A percentile compares a stretch with the other conserved stretches of the same genome.
phyloP scores from a whole-genome alignment of 2,888 invertebrate genomes.

The Oxystoma pomonae region DNA sequence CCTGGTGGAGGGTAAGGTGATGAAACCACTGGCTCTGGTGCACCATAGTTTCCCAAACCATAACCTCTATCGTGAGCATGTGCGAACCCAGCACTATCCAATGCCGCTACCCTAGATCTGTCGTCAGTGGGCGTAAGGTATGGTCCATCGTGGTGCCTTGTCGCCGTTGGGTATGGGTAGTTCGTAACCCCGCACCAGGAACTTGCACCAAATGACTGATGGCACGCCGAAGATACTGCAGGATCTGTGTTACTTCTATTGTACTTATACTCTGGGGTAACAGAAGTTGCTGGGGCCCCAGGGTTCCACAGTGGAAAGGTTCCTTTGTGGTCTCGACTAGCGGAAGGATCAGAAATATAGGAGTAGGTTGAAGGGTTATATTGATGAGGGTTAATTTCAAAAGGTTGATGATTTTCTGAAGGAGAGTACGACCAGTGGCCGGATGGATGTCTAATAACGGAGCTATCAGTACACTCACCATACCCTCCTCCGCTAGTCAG shows the following conservation, averaged over 20 bases:
- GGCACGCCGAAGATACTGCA: constrained; percentile 57
- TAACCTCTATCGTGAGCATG: constrained; percentile 64
- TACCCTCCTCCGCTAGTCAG: constrained; percentile 50
- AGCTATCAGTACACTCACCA: constrained; percentile 49
- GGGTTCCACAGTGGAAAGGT: constrained; percentile 68
- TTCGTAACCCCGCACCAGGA: constrained; percentile 67
- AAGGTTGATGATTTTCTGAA: constrained; percentile 52
- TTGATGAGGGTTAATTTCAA: constrained; percentile 62
- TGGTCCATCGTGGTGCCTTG: constrained; percentile 58
- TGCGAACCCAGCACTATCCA: constrained; percentile 61
- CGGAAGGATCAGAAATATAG: constrained; percentile 63
- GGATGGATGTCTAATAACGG: constrained; percentile 69
- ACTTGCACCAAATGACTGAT: constrained; percentile 65
- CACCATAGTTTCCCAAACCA: constrained; percentile 66
- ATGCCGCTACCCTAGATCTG: constrained; percentile 57
- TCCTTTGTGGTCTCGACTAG: constrained; percentile 54
- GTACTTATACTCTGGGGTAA: constrained; percentile 59
- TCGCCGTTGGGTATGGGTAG: constrained; percentile 54
- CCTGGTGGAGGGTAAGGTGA: constrained; percentile 78
- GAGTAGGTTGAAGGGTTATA: constrained; percentile 76
- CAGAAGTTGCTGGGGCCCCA: constrained; percentile 55
- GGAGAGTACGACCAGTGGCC: constrained; percentile 66
- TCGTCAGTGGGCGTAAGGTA: constrained; percentile 69
- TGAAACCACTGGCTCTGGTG: constrained; percentile 67
- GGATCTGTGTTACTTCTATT: constrained; percentile 51